These are phyloP conservation scores for Trachelipus rathkii DNA, from an alignment of 1,140 invertebrate genomes.

Conservation along the genomic window DNA sequence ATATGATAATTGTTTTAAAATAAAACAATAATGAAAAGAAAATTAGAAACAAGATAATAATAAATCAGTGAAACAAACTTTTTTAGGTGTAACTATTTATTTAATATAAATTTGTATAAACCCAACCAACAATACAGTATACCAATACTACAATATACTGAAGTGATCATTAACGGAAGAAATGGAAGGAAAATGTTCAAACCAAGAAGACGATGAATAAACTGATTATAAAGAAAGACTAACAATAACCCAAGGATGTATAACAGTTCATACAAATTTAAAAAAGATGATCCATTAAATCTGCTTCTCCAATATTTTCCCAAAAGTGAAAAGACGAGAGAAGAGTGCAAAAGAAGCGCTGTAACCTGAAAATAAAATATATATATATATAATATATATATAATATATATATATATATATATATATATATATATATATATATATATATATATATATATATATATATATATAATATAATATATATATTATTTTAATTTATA, in stretches of 20 bases:
- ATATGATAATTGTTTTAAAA: too few species aligned
- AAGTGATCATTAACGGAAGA: conserved; percentile 42
- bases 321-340: conserved; percentile 16
- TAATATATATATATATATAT: conserved; percentile 21
- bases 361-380: conserved; percentile 21
- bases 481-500: too few species aligned
- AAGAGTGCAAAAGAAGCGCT: conserved; percentile 30
- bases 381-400: neutral
- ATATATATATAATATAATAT: neutral
- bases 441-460: neutral
- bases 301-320: conserved; percentile 18
- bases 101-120: neutral
- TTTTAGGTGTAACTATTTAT: too few species aligned
- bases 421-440: neutral
- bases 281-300: conserved; percentile 12
- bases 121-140: neutral
- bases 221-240: conserved; percentile 26
- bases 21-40: too few species aligned
- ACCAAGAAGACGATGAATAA: conserved; percentile 24
- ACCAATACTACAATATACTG: conserved; percentile 39
- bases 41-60: too few species aligned
- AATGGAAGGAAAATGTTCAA: conserved; percentile 34
- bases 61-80: too few species aligned
- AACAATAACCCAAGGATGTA: conserved; percentile 32
- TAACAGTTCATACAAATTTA: conserved; percentile 13